Evolutionary conservation across 2,797 vertebrate species (phyloP), one percentile per base, ranked within the genome.

Genomic region (Catostomus latipinnis): DNA sequence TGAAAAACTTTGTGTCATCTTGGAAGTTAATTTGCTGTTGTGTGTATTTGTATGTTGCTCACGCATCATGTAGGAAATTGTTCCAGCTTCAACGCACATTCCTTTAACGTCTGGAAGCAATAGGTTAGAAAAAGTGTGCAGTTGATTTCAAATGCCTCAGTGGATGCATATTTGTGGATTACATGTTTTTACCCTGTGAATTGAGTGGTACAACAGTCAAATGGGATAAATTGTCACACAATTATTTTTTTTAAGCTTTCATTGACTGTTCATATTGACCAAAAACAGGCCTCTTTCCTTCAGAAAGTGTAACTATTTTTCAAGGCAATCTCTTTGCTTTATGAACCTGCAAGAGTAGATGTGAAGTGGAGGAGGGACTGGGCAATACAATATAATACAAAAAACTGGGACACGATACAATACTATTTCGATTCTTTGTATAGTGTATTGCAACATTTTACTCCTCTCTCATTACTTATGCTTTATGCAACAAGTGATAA

Each of bases 91-190:
- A 49, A 18, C 1, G 0, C 1, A 2, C 8, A 10, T 78, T 71
- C 22, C 11, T 57, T 78, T 70, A 57, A 70, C 9, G 14, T 69
- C 57, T 71, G 22, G 12, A 58, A 34, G 54, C 45, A 34, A 76
- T 34, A 76, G 76, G 67, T 78, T 57, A 78, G 48, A 18, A 70
- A 18, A 53, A 54, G 67, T 48, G 16, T 34, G 52, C 8, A 71
- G 49, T 4, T 78, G 67, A 78, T 71, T 54, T 78, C 13, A 43
- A 78, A 78, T 62, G 66, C 54, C 58, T 70, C 57, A 69, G 11
- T 78, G 76, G 58, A 46, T 22, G 58, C 12, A 7, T 63, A 18
- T 50, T 62, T 71, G 34, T 4, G 46, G 76, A 71, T 71, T 62
- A 71, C 34, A 71, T 63, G 58, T 71, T 62, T 48, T 71, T 63